phyloP scores from a whole-genome alignment of 2,113 vertebrate species.

The Felis chaus region DNA sequence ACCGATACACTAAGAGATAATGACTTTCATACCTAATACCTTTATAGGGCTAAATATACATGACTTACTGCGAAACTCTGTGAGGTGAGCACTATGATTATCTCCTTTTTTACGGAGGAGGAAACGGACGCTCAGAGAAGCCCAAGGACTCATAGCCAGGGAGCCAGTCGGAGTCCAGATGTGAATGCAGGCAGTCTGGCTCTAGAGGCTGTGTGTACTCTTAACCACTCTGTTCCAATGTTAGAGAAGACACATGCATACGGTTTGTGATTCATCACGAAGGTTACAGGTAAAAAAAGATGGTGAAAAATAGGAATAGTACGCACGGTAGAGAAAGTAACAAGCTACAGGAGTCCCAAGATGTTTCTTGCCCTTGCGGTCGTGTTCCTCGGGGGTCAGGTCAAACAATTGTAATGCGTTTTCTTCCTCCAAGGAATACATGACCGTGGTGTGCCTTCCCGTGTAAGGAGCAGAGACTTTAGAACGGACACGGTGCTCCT shows the following conservation, averaged over 20 bases:
- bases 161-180: not conserved
- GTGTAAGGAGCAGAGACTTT: not conserved
- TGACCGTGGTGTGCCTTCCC: not conserved
- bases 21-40: not conserved
- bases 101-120: not conserved
- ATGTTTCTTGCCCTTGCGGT: not conserved
- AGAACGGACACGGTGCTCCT: not conserved
- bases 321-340: not conserved
- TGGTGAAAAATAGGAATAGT: conserved; percentile 3
- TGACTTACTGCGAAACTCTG: not conserved
- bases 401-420: not conserved
- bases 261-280: not conserved
- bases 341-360: not conserved
- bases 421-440: not conserved
- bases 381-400: not conserved
- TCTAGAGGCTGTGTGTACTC: not conserved
- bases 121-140: not conserved
- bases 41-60: not conserved
- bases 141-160: not conserved
- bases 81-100: not conserved
- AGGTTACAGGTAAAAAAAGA: conserved; percentile 3
- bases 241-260: not conserved
- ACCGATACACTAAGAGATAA: not conserved
- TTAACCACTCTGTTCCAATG: not conserved
- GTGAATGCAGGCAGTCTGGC: not conserved